Conservation (phyloP, 2,113 vertebrate species). For the Lepidothrix coronata region DNA sequence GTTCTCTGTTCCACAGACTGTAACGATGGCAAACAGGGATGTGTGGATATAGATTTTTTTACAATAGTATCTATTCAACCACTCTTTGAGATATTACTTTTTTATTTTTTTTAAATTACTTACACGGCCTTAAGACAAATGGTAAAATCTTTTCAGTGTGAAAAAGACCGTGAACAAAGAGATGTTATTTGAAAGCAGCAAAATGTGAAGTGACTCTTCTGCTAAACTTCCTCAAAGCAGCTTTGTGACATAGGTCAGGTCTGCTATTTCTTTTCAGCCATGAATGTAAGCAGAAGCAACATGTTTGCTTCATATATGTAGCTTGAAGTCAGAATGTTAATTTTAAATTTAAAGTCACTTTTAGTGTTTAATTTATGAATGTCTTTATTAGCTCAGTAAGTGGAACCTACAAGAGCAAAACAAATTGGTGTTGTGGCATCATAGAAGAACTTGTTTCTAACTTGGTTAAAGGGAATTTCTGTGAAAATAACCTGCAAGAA, state of each 20-base stretch:
- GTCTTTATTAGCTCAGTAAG: background rate
- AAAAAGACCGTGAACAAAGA: background rate
- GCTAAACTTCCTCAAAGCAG: background rate
- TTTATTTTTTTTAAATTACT: background rate
- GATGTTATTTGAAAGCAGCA: background rate
- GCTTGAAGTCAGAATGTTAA: background rate
- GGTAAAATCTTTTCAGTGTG: background rate
- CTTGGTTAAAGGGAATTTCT: background rate
- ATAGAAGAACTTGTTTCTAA: background rate
- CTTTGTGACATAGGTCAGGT: background rate
- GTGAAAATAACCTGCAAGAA: background rate
- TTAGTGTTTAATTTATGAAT: background rate
- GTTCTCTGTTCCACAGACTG: conserved; percentile 11
- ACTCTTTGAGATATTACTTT: background rate
- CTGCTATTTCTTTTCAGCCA: background rate
- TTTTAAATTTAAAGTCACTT: background rate
- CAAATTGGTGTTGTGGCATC: background rate
- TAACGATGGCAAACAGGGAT: background rate
- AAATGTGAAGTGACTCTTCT: background rate
- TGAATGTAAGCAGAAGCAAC: background rate
- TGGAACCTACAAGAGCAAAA: background rate
- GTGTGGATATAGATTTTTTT: background rate
- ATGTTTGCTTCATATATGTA: background rate
- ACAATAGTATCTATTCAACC: background rate
- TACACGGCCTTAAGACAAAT: background rate